Evolutionary conservation across 2,888 invertebrate species (phyloP).

Genomic region (Lottia gigantea): DNA sequence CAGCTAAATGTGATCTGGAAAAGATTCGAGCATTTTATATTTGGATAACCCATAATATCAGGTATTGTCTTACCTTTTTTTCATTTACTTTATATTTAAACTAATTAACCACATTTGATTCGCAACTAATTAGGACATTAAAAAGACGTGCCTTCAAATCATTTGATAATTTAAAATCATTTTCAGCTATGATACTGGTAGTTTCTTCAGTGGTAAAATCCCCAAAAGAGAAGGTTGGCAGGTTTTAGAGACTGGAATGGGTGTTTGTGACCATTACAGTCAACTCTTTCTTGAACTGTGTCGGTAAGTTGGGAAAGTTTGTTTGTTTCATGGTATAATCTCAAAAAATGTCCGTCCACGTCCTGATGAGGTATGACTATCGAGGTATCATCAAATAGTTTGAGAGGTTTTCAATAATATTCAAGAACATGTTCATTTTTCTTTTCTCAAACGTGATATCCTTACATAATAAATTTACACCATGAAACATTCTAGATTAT

Average conservation of each 20-base stretch:
- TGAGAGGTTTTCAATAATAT: too few relatives aligned
- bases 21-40: conserved; percentile 47
- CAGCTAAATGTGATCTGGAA: conserved; percentile 40
- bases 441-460: too few relatives aligned
- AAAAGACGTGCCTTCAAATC: neutral
- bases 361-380: too few relatives aligned
- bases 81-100: neutral
- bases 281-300: conserved; percentile 42
- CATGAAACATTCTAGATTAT: too few relatives aligned
- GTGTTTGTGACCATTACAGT: conserved; percentile 43
- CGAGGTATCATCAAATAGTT: too few relatives aligned
- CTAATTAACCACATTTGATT: too few relatives aligned
- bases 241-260: conserved; percentile 30
- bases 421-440: too few relatives aligned
- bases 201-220: conserved; percentile 25
- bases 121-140: too few relatives aligned
- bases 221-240: conserved; percentile 30
- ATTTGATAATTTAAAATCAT: neutral
- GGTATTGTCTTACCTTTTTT: conserved; percentile 23
- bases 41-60: conserved; percentile 50
- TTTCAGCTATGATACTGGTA: conserved; percentile 29
- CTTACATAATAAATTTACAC: too few relatives aligned
- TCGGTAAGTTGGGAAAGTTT: conserved; percentile 29
- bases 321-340: too few relatives aligned
- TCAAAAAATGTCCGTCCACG: too few relatives aligned